Evolutionary conservation across 35 echinoderm and acorn worm species (phyloP).

Genomic region (Stichopus chloronotus): DNA sequence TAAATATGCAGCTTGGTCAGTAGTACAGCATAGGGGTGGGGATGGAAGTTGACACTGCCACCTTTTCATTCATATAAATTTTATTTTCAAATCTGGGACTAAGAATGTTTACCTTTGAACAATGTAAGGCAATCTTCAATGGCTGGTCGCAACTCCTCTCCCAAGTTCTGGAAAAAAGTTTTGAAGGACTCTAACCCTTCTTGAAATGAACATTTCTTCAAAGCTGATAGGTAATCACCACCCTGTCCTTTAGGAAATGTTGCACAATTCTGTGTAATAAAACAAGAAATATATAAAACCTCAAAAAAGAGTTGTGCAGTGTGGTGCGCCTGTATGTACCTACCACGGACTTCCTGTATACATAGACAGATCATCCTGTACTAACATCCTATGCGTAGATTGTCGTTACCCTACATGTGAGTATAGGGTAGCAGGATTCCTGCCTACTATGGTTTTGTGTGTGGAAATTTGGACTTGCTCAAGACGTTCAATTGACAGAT

Average conservation of each 20-base stretch:
- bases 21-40: not conserved
- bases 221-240: not conserved
- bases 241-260: not conserved
- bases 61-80: not conserved
- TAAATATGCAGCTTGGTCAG: not conserved
- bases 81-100: constrained; percentile 8
- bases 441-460: too few relatives aligned
- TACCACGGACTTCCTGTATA: too few relatives aligned
- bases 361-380: too few relatives aligned
- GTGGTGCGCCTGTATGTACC: too few relatives aligned
- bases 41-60: not conserved
- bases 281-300: not conserved
- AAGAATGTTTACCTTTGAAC: constrained; percentile 26
- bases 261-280: not conserved
- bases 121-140: not conserved
- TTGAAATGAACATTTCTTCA: not conserved
- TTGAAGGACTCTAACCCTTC: not conserved
- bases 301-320: too few relatives aligned
- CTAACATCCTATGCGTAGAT: too few relatives aligned
- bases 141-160: constrained; percentile 8
- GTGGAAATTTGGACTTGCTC: too few relatives aligned
- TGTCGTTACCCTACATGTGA: too few relatives aligned
- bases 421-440: too few relatives aligned
- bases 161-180: constrained; percentile 17
- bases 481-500: too few relatives aligned